phyloP scores from a whole-genome alignment of 2,888 invertebrate genomes.

The Syritta pipiens region DNA sequence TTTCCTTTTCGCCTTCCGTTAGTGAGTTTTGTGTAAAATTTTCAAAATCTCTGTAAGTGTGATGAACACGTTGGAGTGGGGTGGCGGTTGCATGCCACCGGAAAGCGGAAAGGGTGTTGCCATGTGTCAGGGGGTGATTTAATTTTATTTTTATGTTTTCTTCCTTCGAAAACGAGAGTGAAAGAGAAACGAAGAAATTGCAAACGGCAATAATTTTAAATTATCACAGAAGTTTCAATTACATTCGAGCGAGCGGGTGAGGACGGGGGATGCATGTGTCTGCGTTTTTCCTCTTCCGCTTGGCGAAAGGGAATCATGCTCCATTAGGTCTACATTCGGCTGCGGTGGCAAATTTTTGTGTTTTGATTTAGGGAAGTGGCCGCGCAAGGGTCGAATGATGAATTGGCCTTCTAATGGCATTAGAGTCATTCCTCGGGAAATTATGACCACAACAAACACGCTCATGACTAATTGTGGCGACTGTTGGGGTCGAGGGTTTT shows the following conservation, averaged over 20 bases:
- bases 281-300: constrained; percentile 48
- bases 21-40: constrained; percentile 49
- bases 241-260: constrained; percentile 21
- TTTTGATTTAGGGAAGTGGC: constrained; percentile 48
- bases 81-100: constrained; percentile 51
- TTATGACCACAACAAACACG: constrained; percentile 58
- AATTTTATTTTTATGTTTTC: constrained; percentile 72
- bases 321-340: constrained; percentile 45
- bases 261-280: constrained; percentile 51
- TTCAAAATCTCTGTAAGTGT: constrained; percentile 38
- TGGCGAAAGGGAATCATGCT: constrained; percentile 33
- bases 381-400: constrained; percentile 59
- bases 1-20: constrained; percentile 41
- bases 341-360: constrained; percentile 58
- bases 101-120: constrained; percentile 67
- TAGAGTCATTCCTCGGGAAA: constrained; percentile 9
- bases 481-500: no score
- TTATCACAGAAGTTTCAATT: constrained; percentile 69
- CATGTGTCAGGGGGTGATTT: constrained; percentile 69
- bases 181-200: constrained; percentile 49
- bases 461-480: no score
- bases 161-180: constrained; percentile 16
- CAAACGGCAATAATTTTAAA: constrained; percentile 71
- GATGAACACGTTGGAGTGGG: constrained; percentile 3
- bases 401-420: constrained; percentile 48